Percentiles rank a stretch among this genome's conserved stretches.
Conservation (phyloP, 1,140 invertebrate genomes). For the Drosophila ambigua region DNA sequence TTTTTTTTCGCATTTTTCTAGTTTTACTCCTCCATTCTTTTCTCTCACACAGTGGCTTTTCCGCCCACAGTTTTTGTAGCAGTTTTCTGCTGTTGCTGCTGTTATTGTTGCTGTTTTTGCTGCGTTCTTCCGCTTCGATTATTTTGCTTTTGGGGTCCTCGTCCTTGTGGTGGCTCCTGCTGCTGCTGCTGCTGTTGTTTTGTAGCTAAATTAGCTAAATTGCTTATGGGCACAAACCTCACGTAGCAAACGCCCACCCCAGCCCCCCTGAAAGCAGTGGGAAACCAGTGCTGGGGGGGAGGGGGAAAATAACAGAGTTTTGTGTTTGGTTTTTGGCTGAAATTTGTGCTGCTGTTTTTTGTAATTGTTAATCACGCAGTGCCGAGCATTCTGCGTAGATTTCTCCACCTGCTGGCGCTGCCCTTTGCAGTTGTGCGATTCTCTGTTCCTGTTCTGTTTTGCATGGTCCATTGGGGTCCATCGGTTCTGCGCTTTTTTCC, state of each 20-base stretch:
- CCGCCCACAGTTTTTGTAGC: neutral
- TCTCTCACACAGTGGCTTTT: neutral
- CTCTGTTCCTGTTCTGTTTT: conserved; percentile 46
- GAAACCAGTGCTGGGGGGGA: neutral
- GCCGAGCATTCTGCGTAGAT: conserved; percentile 7
- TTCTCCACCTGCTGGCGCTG: conserved; percentile 2
- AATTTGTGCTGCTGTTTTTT: conserved; percentile 54
- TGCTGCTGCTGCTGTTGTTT: conserved; percentile 8
- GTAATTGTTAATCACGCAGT: conserved; percentile 79
- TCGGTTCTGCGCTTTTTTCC: neutral
- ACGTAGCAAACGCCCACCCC: conserved; percentile 47
- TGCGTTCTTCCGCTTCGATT: conserved; percentile 72
- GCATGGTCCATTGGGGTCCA: conserved; percentile 37
- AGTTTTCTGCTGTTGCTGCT: conserved; percentile 6
- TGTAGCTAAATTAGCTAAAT: conserved; percentile 75
- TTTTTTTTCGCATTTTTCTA: no score
- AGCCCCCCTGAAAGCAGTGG: neutral
- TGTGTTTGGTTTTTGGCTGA: conserved; percentile 21
- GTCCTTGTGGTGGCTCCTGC: neutral
- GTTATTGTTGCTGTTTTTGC: conserved; percentile 11
- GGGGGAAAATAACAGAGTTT: conserved; percentile 23
- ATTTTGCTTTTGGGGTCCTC: conserved; percentile 55
- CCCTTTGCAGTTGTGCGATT: conserved; percentile 39
- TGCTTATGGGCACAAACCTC: conserved; percentile 74
- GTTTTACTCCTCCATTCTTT: no score